Conservation (phyloP, 2,797 vertebrate genomes). For the Otus scops region DNA sequence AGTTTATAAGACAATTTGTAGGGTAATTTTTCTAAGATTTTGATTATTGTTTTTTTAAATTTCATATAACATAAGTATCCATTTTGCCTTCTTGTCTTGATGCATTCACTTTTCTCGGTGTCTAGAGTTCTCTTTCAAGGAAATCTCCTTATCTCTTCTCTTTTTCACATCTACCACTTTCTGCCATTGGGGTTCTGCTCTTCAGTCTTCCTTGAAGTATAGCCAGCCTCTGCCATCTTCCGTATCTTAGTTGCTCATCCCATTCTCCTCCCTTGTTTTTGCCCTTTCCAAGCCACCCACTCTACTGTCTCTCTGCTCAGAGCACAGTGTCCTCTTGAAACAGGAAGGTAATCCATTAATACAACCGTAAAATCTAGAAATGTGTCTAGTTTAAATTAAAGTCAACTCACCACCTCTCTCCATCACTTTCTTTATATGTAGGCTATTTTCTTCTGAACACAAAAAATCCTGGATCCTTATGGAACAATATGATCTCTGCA, state of each 20-base stretch:
- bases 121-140: background rate
- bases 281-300: background rate
- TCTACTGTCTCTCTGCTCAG: background rate
- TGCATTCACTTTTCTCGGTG: background rate
- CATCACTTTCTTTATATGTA: background rate
- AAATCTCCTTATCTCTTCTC: background rate
- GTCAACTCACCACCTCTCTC: background rate
- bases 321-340: background rate
- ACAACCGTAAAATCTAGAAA: background rate
- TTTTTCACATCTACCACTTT: background rate
- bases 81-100: background rate
- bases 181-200: background rate
- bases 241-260: background rate
- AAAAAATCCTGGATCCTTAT: background rate
- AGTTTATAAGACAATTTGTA: background rate
- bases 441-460: background rate
- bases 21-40: background rate
- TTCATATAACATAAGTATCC: fast-evolving
- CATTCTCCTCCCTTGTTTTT: background rate
- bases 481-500: background rate
- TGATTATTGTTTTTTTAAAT: background rate
- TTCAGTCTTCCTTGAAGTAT: background rate
- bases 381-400: background rate
- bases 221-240: background rate
- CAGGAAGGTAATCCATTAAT: background rate